Conservation (phyloP, 2,113 vertebrate genomes). For the Macquaria ambigua region DNA sequence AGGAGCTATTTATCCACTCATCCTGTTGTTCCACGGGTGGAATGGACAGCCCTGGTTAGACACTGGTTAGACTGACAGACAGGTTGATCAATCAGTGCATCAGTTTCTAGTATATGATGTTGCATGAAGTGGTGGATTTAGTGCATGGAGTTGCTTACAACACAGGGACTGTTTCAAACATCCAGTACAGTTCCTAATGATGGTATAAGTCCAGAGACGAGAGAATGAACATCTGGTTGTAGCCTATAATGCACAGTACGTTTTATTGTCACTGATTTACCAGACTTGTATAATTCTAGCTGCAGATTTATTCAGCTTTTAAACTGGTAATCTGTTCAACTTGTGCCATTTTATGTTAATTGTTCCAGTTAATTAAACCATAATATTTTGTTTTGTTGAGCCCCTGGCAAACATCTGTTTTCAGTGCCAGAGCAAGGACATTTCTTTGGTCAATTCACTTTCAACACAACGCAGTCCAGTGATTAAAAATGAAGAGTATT, state of each 20-base stretch:
- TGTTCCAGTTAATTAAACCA: slow-evolving; percentile 26
- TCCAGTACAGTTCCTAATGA: not conserved
- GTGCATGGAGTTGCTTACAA: not conserved
- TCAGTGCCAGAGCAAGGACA: slow-evolving; percentile 8
- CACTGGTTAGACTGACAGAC: slow-evolving; percentile 35
- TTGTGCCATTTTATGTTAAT: not conserved
- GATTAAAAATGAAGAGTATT: slow-evolving; percentile 21
- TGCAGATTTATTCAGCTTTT: not conserved
- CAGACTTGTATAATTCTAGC: not conserved
- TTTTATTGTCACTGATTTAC: slow-evolving; percentile 4
- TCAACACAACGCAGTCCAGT: not conserved
- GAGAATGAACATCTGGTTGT: not conserved
- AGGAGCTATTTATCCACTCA: slow-evolving; percentile 75
- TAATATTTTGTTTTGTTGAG: slow-evolving; percentile 2
- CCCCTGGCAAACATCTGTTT: not conserved
- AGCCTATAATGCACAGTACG: not conserved
- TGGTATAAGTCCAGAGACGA: not conserved
- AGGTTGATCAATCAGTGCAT: slow-evolving; percentile 42
- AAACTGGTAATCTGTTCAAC: not conserved
- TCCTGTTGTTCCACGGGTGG: slow-evolving; percentile 47
- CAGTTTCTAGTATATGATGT: not conserved
- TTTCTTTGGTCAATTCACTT: slow-evolving; percentile 14
- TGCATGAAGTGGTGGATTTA: not conserved
- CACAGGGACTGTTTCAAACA: not conserved
- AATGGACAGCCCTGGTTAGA: slow-evolving; percentile 6